Percentiles rank a stretch among this genome's conserved stretches.
These are phyloP conservation scores for Auanema freiburgensis DNA, from an alignment of 2,888 invertebrate genomes.

Conservation along the genomic window DNA sequence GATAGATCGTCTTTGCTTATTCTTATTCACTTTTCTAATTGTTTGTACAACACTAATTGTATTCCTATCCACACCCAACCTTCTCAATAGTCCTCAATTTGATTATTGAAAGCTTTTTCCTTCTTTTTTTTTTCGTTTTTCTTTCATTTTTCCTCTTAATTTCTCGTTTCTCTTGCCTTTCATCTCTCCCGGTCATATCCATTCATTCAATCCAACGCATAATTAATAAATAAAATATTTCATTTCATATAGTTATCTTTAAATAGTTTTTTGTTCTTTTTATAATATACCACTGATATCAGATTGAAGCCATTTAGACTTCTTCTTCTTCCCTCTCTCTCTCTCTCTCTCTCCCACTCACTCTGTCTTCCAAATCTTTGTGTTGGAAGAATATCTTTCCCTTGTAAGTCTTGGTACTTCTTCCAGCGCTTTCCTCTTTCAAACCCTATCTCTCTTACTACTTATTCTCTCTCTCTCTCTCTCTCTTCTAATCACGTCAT, in stretches of 20 bases:
- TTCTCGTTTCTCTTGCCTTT: no score
- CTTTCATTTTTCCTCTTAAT: no score
- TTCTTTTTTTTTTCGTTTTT: no score
- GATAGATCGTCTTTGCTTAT: constrained; percentile 59
- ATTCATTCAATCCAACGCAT: neutral
- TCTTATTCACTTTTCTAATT: constrained; percentile 46
- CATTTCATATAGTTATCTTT: no score
- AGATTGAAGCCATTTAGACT: neutral
- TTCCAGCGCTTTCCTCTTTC: no score
- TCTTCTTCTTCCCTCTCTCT: neutral
- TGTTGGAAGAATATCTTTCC: neutral
- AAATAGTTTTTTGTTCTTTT: no score
- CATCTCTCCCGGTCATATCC: no score
- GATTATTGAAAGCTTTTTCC: no score
- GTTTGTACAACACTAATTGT: constrained; percentile 28
- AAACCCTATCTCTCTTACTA: neutral
- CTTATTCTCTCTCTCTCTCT: neutral
- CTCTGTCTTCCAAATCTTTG: neutral
- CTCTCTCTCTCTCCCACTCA: constrained; percentile 7
- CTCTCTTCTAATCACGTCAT: no score
- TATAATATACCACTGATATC: neutral
- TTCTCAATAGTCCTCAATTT: constrained; percentile 3
- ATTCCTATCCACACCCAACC: constrained; percentile 27
- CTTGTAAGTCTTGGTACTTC: no score
- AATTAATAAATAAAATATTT: no score